These are phyloP conservation scores for Pentamera pediparva DNA, from an alignment of 53 echinoderm and acorn worm genomes.

Conservation along the genomic window DNA sequence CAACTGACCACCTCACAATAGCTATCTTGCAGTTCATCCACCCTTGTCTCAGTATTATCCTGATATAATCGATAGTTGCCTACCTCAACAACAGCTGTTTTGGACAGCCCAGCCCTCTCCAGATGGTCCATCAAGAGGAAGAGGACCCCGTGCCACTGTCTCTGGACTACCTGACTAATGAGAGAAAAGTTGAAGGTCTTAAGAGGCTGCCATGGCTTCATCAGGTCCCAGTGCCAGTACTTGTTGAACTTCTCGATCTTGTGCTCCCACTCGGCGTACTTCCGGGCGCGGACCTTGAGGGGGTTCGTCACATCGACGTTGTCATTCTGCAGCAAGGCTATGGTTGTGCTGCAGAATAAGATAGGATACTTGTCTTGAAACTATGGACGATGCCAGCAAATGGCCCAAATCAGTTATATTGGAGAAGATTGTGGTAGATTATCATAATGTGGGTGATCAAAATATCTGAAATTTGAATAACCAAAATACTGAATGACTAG, in stretches of 20 bases:
- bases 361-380: neutral
- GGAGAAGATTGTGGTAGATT: no score
- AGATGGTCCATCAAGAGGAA: conserved; percentile 86
- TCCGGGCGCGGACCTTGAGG: conserved; percentile 25
- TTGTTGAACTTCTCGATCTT: conserved; percentile 41
- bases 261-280: conserved; percentile 43
- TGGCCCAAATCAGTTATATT: no score
- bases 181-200: conserved; percentile 47
- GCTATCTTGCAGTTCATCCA: no score
- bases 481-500: neutral
- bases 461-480: neutral
- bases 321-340: conserved; percentile 28
- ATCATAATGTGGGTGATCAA: no score
- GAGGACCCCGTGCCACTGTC: conserved; percentile 90
- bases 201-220: conserved; percentile 43
- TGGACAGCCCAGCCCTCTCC: conserved; percentile 45
- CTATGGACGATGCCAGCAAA: no score
- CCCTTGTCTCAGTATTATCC: no score
- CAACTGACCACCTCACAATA: no score
- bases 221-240: conserved; percentile 83
- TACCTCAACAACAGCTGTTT: conserved; percentile 30
- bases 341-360: conserved; percentile 14
- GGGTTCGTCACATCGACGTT: conserved; percentile 24
- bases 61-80: no score
- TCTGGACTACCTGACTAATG: conserved; percentile 65